Conservation (phyloP, 2,113 vertebrate genomes). For the Pterocles orientalis region DNA sequence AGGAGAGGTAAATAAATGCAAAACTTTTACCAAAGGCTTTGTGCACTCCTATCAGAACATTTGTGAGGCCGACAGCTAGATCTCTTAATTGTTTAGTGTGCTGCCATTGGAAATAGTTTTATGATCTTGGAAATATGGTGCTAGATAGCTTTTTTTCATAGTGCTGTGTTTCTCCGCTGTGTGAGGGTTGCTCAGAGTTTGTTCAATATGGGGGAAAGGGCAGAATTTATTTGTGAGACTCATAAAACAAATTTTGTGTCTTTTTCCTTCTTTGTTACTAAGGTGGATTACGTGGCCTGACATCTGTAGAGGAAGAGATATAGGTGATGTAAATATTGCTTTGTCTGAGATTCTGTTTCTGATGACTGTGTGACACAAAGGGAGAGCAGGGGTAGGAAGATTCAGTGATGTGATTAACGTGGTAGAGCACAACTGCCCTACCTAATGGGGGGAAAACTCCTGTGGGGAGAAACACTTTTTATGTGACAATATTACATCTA, state of each 20-base stretch:
- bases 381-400: not conserved
- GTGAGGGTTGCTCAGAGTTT: not conserved
- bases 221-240: not conserved
- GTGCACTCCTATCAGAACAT: not conserved
- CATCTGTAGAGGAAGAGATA: not conserved
- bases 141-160: not conserved
- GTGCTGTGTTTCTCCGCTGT: not conserved
- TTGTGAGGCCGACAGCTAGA: not conserved
- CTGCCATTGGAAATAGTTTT: not conserved
- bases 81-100: not conserved
- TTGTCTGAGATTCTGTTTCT: not conserved
- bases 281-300: not conserved
- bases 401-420: not conserved
- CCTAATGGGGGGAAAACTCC: accelerated
- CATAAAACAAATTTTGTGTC: not conserved
- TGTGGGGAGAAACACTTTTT: not conserved
- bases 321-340: not conserved
- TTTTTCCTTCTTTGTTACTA: not conserved
- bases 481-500: not conserved
- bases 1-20: conserved; percentile 1
- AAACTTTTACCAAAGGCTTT: not conserved
- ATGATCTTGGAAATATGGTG: not conserved
- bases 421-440: not conserved
- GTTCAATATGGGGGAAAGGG: not conserved
- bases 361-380: not conserved